Percentiles rank a stretch among this genome's conserved stretches.
phyloP scores from a whole-genome alignment of 2,113 vertebrate species.

The Oryzias melastigma region DNA sequence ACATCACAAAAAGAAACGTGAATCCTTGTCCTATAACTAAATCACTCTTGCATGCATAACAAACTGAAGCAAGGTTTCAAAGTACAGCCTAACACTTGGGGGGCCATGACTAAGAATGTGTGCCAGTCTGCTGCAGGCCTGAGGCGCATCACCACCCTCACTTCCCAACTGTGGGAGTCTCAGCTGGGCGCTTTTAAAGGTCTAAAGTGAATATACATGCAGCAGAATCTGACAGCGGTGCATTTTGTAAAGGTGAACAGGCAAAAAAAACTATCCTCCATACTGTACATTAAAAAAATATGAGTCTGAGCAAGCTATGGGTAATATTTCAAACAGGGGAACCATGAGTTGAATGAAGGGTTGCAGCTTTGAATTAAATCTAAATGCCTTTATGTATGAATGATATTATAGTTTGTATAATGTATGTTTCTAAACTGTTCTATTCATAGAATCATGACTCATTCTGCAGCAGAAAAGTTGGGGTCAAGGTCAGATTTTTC shows the following conservation, averaged over 20 bases:
- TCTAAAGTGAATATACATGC: constrained; percentile 47
- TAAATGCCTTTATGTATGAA: constrained; percentile 16
- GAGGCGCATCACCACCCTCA: constrained; percentile 3
- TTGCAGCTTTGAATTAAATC: not conserved
- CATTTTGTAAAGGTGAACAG: constrained; percentile 30
- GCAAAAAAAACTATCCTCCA: constrained; percentile 6
- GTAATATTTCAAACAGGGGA: constrained; percentile 7
- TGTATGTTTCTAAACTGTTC: constrained; percentile 5
- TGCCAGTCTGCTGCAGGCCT: constrained; percentile 7
- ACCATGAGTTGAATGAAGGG: not conserved
- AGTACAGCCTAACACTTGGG: not conserved
- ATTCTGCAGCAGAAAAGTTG: constrained; percentile 3
- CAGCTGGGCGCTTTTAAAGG: constrained; percentile 33
- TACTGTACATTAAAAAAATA: not conserved
- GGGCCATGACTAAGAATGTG: constrained; percentile 7
- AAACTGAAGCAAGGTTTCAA: not conserved
- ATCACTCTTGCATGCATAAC: not conserved
- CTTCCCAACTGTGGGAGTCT: constrained; percentile 10
- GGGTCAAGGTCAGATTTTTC: too few relatives aligned
- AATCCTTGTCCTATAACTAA: not conserved
- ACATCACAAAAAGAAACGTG: too few relatives aligned
- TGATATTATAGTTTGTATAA: constrained; percentile 5
- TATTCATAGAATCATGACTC: constrained; percentile 28
- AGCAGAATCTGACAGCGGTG: constrained; percentile 13
- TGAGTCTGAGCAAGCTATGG: constrained; percentile 7